Conservation (phyloP, 2,888 invertebrate genomes). For the Xestia rhomboidea region DNA sequence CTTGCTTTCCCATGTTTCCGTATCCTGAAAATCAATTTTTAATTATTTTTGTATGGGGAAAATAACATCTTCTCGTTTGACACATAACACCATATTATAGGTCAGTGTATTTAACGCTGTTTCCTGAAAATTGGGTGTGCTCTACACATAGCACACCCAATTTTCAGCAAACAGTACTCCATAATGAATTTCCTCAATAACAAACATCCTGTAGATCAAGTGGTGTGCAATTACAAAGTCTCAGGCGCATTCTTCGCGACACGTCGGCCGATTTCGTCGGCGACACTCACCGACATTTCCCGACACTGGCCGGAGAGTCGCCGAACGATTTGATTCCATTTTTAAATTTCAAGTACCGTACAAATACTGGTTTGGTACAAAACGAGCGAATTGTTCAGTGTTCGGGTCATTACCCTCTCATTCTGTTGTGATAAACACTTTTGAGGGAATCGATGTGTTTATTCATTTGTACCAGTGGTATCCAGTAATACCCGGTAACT, state of each 20-base stretch:
- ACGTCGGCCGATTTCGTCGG: slow-evolving; percentile 77
- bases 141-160: background rate
- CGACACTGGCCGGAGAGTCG: slow-evolving; percentile 52
- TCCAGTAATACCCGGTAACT: no score
- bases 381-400: slow-evolving; percentile 54
- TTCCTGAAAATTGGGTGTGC: background rate
- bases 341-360: slow-evolving; percentile 70
- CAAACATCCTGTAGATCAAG: slow-evolving; percentile 72
- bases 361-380: slow-evolving; percentile 66
- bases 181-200: background rate
- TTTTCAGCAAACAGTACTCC: slow-evolving; percentile 1
- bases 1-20: background rate
- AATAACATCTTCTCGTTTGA: background rate
- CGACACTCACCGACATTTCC: slow-evolving; percentile 51
- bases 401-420: slow-evolving; percentile 66
- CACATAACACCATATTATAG: background rate
- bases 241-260: slow-evolving; percentile 84
- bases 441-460: slow-evolving; percentile 7
- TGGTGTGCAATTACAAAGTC: slow-evolving; percentile 79
- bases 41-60: background rate
- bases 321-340: slow-evolving; percentile 67
- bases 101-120: background rate
- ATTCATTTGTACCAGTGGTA: background rate
- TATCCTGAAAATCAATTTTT: background rate
- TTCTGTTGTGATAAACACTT: slow-evolving; percentile 49